phyloP scores from a whole-genome alignment of 1,140 invertebrate genomes.

The Apocrypta bakeri region DNA sequence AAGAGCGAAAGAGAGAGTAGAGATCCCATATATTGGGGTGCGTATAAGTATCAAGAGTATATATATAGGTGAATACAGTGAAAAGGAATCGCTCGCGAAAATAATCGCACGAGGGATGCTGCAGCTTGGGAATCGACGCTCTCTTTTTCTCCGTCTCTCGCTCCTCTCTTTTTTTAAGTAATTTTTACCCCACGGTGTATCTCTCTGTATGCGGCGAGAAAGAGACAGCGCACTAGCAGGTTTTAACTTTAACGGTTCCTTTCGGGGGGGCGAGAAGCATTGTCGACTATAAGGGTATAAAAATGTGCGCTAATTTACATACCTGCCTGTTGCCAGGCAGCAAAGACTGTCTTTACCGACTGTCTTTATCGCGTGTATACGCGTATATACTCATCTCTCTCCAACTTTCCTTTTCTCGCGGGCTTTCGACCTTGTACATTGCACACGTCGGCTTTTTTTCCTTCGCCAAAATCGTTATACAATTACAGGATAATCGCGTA shows the following conservation, averaged over 20 bases:
- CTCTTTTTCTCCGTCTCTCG: conserved; percentile 5
- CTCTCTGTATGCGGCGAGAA: neutral
- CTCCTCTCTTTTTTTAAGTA: neutral
- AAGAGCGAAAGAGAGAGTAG: too few species aligned
- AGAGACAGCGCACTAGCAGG: conserved; percentile 60
- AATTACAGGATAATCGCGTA: too few species aligned
- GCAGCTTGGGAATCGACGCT: conserved; percentile 34
- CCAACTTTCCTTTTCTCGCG: too few species aligned
- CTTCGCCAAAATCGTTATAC: too few species aligned
- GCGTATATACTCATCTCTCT: too few species aligned
- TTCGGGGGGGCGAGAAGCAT: conserved; percentile 55
- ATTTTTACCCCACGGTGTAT: conserved; percentile 11
- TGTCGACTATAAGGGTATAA: conserved; percentile 65
- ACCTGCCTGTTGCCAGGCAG: conserved; percentile 64
- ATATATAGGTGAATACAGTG: neutral
- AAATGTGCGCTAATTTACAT: conserved; percentile 72
- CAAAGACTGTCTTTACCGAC: too few species aligned
- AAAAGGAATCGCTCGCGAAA: conserved; percentile 51
- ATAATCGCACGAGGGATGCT: conserved; percentile 38
- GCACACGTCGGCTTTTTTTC: neutral
- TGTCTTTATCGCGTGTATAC: too few species aligned
- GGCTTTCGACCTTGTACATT: too few species aligned
- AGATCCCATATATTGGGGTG: neutral
- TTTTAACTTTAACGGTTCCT: conserved; percentile 73
- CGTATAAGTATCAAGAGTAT: neutral